These are phyloP conservation scores for Pseudachorutes palmiensis DNA, from an alignment of 1,140 invertebrate species.

Conservation along the genomic window DNA sequence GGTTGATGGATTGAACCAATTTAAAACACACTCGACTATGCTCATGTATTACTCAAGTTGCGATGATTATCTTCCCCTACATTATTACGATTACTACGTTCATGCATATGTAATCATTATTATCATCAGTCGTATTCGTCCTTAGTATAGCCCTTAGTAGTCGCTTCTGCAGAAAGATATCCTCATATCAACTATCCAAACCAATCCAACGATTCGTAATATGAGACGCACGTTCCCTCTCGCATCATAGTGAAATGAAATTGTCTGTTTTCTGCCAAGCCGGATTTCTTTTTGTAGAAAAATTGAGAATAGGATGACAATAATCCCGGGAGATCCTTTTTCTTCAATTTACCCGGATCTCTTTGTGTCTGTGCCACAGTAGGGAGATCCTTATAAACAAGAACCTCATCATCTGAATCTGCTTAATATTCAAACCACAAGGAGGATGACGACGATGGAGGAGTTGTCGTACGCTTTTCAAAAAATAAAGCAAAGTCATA, in stretches of 20 bases:
- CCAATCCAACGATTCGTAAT: not conserved
- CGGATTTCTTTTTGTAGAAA: not conserved
- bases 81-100: not conserved
- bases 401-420: not conserved
- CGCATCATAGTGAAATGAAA: not conserved
- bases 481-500: too few relatives aligned
- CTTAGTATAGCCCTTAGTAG: too few relatives aligned
- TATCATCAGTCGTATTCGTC: not conserved
- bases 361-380: not conserved
- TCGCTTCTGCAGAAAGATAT: not conserved
- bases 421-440: constrained; percentile 12
- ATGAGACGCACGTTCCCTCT: not conserved
- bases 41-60: not conserved
- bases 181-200: not conserved
- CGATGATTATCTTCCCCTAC: not conserved
- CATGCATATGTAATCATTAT: not conserved
- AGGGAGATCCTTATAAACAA: not conserved
- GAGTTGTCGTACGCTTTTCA: too few relatives aligned
- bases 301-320: constrained; percentile 14
- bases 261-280: not conserved
- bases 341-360: not conserved
- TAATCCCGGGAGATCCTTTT: constrained; percentile 10
- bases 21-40: not conserved
- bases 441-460: not conserved
- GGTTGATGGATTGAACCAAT: constrained; percentile 10